Conservation (phyloP, 2,888 invertebrate species). For the Monoplex corrugatus region DNA sequence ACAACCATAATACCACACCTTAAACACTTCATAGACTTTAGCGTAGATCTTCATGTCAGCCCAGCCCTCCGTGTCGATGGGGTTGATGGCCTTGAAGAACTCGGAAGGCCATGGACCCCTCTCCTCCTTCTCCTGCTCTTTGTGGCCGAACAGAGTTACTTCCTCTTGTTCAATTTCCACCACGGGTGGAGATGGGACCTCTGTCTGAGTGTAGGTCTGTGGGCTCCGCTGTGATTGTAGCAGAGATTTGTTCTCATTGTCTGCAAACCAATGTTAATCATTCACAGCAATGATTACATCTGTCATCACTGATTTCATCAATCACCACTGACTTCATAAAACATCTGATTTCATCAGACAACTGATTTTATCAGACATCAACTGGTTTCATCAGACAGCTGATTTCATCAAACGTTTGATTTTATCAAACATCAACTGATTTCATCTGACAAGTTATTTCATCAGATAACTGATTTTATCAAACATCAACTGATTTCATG, state of each 20-base stretch:
- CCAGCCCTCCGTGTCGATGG: conserved; percentile 81
- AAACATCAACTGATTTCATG: too few relatives aligned
- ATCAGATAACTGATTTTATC: too few relatives aligned
- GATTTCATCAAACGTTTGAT: too few relatives aligned
- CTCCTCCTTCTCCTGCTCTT: background rate
- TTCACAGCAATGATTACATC: too few relatives aligned
- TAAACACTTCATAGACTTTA: conserved; percentile 82
- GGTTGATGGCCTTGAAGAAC: conserved; percentile 74
- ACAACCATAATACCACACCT: too few relatives aligned
- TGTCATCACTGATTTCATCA: too few relatives aligned
- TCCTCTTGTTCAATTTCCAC: conserved; percentile 54
- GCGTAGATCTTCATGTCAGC: conserved; percentile 71
- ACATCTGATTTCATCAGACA: too few relatives aligned
- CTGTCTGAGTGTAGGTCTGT: conserved; percentile 3
- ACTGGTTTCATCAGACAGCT: too few relatives aligned
- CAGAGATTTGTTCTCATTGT: background rate
- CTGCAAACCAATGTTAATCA: background rate
- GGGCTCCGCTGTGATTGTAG: background rate
- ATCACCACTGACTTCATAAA: too few relatives aligned
- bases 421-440: too few relatives aligned
- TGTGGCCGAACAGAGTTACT: conserved; percentile 50
- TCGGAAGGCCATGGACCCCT: conserved; percentile 47
- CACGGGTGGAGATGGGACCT: conserved; percentile 22
- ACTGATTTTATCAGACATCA: too few relatives aligned
- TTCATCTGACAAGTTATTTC: too few relatives aligned